A percentile compares a stretch with the other conserved stretches of the same genome.
Evolutionary conservation across 2,888 invertebrate genomes (phyloP).

Genomic region (Lissocephala sabroskyi): DNA sequence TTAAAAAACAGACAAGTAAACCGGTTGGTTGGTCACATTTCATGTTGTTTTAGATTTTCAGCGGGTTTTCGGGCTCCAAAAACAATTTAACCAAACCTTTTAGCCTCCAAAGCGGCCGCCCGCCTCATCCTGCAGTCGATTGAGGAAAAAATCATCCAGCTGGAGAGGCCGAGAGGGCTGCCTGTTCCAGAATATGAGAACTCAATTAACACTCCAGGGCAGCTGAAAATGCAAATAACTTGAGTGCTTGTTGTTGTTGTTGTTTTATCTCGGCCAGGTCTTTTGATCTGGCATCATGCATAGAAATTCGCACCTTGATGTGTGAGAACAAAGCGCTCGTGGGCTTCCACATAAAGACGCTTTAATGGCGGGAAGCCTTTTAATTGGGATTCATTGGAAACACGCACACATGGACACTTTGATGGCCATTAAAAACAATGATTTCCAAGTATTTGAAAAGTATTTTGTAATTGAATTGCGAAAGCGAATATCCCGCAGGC

Average conservation of each 20-base stretch:
- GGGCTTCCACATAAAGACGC: neutral
- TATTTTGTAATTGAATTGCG: too few species aligned
- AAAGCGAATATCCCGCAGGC: too few species aligned
- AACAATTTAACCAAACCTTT: too few species aligned
- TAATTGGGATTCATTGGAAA: slow-evolving; percentile 57
- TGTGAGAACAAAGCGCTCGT: slow-evolving; percentile 19
- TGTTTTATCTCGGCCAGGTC: too few species aligned
- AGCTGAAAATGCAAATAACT: slow-evolving; percentile 49
- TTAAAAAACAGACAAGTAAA: slow-evolving; percentile 20
- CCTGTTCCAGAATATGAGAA: slow-evolving; percentile 6
- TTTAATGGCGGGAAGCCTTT: slow-evolving; percentile 23
- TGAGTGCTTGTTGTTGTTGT: too few species aligned
- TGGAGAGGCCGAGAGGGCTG: neutral
- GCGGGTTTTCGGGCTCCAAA: slow-evolving; percentile 34
- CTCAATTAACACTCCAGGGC: slow-evolving; percentile 26
- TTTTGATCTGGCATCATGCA: slow-evolving; percentile 48
- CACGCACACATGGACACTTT: slow-evolving; percentile 13
- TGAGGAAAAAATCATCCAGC: too few species aligned
- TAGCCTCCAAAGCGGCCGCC: too few species aligned
- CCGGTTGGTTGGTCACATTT: too few species aligned
- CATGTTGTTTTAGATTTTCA: slow-evolving; percentile 26
- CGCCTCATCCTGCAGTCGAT: too few species aligned
- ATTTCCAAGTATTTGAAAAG: too few species aligned
- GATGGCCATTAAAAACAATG: too few species aligned
- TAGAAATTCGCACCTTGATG: slow-evolving; percentile 52